A percentile compares a stretch with the other conserved stretches of the same genome.
Conservation (phyloP, 1,140 invertebrate species). For the Sesamia nonagrioides region DNA sequence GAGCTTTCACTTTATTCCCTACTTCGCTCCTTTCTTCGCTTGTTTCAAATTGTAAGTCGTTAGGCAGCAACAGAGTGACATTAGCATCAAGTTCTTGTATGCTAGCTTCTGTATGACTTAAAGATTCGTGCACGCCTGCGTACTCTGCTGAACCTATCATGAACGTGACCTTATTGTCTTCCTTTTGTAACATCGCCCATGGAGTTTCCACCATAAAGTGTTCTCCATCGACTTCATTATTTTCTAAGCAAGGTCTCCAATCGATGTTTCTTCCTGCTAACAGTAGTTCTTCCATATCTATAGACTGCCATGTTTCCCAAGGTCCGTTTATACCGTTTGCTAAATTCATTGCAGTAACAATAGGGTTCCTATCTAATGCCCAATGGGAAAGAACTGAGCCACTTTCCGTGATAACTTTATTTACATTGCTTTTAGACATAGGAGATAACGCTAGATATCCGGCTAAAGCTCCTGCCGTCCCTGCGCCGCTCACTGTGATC, state of each 20-base stretch:
- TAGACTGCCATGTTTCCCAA: constrained; percentile 29
- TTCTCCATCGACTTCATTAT: constrained; percentile 31
- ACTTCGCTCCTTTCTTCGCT: constrained; percentile 52
- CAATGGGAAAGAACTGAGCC: constrained; percentile 71
- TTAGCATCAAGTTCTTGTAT: constrained; percentile 64
- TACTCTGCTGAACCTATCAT: constrained; percentile 71
- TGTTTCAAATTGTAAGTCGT: constrained; percentile 66
- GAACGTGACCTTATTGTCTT: constrained; percentile 58
- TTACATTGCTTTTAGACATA: constrained; percentile 61
- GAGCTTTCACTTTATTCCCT: constrained; percentile 56
- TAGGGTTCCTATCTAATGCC: constrained; percentile 74
- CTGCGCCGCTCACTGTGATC: constrained; percentile 72
- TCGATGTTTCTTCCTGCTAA: constrained; percentile 51
- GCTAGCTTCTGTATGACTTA: constrained; percentile 54
- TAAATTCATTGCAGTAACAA: constrained; percentile 53
- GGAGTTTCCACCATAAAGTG: constrained; percentile 66
- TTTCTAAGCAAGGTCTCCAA: constrained; percentile 72
- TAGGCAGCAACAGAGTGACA: constrained; percentile 61
- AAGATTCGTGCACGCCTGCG: constrained; percentile 67
- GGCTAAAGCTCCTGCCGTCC: constrained; percentile 65
- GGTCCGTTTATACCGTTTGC: constrained; percentile 38
- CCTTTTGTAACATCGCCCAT: constrained; percentile 61
- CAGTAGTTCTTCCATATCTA: constrained; percentile 59
- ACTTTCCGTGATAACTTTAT: constrained; percentile 75
- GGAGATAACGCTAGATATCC: constrained; percentile 70